These are phyloP conservation scores for Coccyzus lansbergi DNA, from an alignment of 2,797 vertebrate species.

Conservation along the genomic window DNA sequence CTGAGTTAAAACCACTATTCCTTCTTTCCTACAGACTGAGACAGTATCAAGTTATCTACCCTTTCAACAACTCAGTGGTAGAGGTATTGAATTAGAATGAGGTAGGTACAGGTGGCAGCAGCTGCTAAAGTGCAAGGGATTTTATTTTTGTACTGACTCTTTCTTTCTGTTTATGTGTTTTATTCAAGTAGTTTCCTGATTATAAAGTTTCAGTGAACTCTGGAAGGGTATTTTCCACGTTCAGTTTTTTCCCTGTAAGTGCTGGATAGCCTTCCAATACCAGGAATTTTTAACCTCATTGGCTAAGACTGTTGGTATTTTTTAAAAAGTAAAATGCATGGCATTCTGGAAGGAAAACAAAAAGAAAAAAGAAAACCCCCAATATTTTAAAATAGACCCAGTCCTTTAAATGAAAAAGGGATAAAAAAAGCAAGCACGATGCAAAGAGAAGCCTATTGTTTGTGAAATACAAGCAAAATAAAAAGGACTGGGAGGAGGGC, in stretches of 20 bases:
- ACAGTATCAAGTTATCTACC: slow-evolving; percentile 67
- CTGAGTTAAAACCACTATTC: slow-evolving; percentile 2
- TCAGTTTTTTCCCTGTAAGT: background rate
- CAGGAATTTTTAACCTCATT: background rate
- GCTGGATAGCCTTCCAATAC: background rate
- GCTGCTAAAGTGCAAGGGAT: slow-evolving; percentile 32
- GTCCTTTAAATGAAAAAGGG: background rate
- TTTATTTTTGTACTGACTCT: background rate
- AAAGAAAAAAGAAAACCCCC: rapidly evolving
- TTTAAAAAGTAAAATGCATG: background rate
- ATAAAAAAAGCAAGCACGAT: background rate
- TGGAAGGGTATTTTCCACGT: background rate
- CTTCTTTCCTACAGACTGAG: slow-evolving; percentile 17
- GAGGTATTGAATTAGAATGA: slow-evolving; percentile 66
- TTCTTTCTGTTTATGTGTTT: background rate
- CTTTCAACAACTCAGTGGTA: slow-evolving; percentile 53
- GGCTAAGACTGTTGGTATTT: background rate
- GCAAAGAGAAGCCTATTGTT: background rate
- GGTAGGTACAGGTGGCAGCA: slow-evolving; percentile 68
- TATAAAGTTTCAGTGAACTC: background rate
- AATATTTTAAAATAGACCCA: background rate
- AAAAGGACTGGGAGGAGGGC: background rate
- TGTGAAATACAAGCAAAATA: background rate
- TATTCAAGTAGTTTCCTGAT: background rate
- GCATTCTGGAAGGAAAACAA: background rate